Evolutionary conservation across 2,888 invertebrate species (phyloP).

Genomic region (Poecilus cupreus): DNA sequence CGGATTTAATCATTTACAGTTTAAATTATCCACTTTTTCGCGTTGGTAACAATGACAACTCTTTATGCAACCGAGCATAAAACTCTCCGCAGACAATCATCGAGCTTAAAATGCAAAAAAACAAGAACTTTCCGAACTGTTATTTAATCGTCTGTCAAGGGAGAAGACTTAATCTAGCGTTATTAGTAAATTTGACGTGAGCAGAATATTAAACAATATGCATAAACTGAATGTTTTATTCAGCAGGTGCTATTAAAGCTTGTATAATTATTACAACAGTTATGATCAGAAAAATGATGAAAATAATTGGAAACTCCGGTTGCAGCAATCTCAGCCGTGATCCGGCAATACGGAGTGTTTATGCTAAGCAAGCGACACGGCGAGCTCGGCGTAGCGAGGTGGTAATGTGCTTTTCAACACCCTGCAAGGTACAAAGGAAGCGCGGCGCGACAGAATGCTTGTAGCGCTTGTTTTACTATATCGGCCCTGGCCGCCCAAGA

Average conservation of each 20-base stretch:
- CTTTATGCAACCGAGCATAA: too few relatives aligned
- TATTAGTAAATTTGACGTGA: too few relatives aligned
- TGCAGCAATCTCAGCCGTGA: too few relatives aligned
- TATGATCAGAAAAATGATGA: neutral
- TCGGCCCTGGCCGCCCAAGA: constrained; percentile 50
- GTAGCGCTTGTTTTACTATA: constrained; percentile 34
- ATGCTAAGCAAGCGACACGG: constrained; percentile 28
- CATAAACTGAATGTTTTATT: constrained; percentile 36
- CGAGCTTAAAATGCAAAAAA: too few relatives aligned
- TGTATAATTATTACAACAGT: neutral
- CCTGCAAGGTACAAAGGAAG: constrained; percentile 13
- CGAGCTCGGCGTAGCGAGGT: neutral
- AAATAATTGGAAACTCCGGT: neutral
- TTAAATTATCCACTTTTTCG: too few relatives aligned
- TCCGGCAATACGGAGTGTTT: neutral
- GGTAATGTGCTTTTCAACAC: constrained; percentile 9
- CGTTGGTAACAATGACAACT: too few relatives aligned
- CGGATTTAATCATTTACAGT: too few relatives aligned
- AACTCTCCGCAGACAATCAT: too few relatives aligned
- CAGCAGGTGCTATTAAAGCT: neutral
- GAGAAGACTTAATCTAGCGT: too few relatives aligned
- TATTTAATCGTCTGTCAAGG: too few relatives aligned
- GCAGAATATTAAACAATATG: too few relatives aligned
- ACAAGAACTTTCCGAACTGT: too few relatives aligned
- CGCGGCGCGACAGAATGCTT: constrained; percentile 30